Percentiles rank a stretch among this genome's conserved stretches.
These are phyloP conservation scores for Choreutis nemorana DNA, from an alignment of 2,888 invertebrate genomes.

Conservation along the genomic window DNA sequence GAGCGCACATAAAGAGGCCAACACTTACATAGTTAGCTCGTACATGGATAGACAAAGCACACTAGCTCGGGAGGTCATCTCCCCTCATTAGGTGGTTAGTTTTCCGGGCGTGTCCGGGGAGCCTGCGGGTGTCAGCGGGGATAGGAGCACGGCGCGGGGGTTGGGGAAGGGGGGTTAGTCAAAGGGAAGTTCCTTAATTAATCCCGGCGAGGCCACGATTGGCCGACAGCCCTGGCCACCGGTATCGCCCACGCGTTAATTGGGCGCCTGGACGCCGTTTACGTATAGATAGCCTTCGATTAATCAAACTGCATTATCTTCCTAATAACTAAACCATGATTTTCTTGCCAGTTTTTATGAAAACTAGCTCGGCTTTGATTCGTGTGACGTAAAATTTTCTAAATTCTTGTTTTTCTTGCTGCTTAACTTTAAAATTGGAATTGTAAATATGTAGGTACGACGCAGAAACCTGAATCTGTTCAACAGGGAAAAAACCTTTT, in stretches of 20 bases:
- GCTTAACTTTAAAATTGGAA: no score
- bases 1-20: constrained; percentile 42
- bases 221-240: constrained; percentile 36
- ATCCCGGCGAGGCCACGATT: constrained; percentile 62
- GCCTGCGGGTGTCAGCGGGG: constrained; percentile 47
- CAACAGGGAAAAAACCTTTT: no score
- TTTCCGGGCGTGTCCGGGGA: constrained; percentile 67
- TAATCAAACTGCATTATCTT: constrained; percentile 49
- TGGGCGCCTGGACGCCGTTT: constrained; percentile 48
- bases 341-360: no score
- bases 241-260: constrained; percentile 63
- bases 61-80: constrained; percentile 64
- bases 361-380: no score
- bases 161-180: constrained; percentile 21
- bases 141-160: constrained; percentile 28
- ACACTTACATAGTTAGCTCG: constrained; percentile 48
- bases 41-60: constrained; percentile 53
- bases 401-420: no score
- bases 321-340: no score
- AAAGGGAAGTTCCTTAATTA: constrained; percentile 65
- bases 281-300: constrained; percentile 39
- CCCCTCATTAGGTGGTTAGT: constrained; percentile 68
- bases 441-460: no score
- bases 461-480: no score
- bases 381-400: no score